Evolutionary conservation across 2,888 invertebrate genomes (phyloP).

Genomic region (Hemithea aestivaria): DNA sequence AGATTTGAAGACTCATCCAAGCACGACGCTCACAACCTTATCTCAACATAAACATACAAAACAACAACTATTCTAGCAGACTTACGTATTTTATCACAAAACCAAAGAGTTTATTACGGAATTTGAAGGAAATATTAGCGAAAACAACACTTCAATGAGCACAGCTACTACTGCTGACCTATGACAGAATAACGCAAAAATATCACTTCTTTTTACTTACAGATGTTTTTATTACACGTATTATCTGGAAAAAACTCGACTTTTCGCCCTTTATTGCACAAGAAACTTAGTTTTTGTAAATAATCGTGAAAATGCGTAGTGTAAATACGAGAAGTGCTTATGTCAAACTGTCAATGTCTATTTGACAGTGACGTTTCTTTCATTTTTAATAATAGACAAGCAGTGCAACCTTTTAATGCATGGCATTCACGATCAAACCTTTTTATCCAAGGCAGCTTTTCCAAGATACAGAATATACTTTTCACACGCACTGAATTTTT

Average conservation of each 20-base stretch:
- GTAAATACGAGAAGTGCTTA: conserved; percentile 37
- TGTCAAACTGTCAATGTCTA: conserved; percentile 35
- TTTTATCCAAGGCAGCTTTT: too few species aligned
- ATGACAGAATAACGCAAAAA: conserved; percentile 3
- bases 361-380: conserved; percentile 32
- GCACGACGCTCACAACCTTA: conserved; percentile 5
- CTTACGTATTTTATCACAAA: conserved; percentile 9
- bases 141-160: conserved; percentile 11
- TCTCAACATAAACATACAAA: background rate
- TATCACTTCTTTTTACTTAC: conserved; percentile 18
- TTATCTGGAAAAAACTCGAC: conserved; percentile 1
- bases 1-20: conserved; percentile 20
- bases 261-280: conserved; percentile 6
- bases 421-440: too few species aligned
- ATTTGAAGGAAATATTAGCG: conserved; percentile 12
- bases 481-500: too few species aligned
- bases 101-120: conserved; percentile 1
- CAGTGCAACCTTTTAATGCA: too few species aligned
- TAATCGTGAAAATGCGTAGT: conserved; percentile 42
- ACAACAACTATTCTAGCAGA: conserved; percentile 4
- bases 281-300: conserved; percentile 23
- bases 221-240: conserved; percentile 8
- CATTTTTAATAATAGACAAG: too few species aligned
- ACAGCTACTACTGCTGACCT: conserved; percentile 3
- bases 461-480: too few species aligned